Evolutionary conservation across 2,113 vertebrate genomes (phyloP).

Genomic region (Scopus umbretta): DNA sequence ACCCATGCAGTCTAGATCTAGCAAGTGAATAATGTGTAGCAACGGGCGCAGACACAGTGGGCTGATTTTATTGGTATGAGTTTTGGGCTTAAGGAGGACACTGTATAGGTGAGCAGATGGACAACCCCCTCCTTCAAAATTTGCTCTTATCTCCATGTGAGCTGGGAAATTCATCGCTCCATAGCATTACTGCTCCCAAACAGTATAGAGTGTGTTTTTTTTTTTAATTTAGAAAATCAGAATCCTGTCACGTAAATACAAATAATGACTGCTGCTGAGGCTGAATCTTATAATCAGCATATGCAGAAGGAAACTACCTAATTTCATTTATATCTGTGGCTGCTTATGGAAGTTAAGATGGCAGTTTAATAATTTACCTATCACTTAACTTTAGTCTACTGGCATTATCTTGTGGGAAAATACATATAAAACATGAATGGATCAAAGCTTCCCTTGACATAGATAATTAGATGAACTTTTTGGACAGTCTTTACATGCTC

Average conservation of each 20-base stretch:
- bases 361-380: neutral
- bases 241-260: neutral
- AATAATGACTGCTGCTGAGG: neutral
- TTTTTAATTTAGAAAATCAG: neutral
- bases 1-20: neutral
- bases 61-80: neutral
- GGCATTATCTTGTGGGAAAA: conserved; percentile 2
- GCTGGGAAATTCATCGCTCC: neutral
- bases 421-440: neutral
- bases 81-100: neutral
- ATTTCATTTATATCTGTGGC: neutral
- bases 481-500: neutral
- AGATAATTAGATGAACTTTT: neutral
- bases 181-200: neutral
- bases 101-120: neutral
- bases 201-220: neutral
- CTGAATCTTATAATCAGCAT: neutral
- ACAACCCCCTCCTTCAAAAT: neutral
- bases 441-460: conserved; percentile 27
- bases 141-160: neutral
- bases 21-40: neutral
- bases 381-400: conserved; percentile 13
- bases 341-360: neutral
- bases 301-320: neutral
- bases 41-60: neutral